These are phyloP conservation scores for Sylvia borin DNA, from an alignment of 2,797 vertebrate species.

Conservation along the genomic window DNA sequence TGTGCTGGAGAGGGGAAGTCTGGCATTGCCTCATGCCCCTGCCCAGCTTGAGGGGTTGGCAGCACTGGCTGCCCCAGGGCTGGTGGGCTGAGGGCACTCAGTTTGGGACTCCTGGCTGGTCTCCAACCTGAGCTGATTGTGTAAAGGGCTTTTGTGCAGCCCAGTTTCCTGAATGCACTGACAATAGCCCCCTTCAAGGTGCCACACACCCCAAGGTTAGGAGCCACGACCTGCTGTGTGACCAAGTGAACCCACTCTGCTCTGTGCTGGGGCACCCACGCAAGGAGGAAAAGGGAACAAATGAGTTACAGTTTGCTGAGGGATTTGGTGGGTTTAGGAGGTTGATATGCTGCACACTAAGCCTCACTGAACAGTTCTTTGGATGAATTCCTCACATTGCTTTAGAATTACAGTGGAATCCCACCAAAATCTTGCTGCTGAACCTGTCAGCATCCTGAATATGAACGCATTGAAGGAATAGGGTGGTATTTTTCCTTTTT, in stretches of 20 bases:
- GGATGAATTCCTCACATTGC: neutral
- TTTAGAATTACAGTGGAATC: neutral
- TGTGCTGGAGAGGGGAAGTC: fast-evolving
- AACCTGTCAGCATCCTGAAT: neutral
- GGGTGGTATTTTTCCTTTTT: neutral
- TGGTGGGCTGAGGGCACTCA: neutral
- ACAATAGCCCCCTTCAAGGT: conserved; percentile 14
- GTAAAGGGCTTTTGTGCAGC: neutral
- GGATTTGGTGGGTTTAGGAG: neutral
- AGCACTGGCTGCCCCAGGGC: fast-evolving
- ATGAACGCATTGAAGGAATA: neutral
- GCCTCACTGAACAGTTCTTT: neutral
- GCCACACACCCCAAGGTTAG: neutral
- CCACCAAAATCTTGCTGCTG: neutral
- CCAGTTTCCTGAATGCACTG: neutral
- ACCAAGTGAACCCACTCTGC: neutral
- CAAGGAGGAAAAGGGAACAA: neutral
- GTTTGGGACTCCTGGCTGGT: neutral
- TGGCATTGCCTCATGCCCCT: fast-evolving
- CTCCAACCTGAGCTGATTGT: neutral
- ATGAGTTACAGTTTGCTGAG: neutral
- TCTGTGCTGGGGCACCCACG: fast-evolving
- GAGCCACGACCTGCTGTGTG: fast-evolving
- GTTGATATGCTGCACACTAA: neutral
- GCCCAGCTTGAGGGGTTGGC: fast-evolving